Percentiles rank a stretch among this genome's conserved stretches.
Conservation (phyloP, 2,888 invertebrate genomes). For the Lissonota sp. region DNA sequence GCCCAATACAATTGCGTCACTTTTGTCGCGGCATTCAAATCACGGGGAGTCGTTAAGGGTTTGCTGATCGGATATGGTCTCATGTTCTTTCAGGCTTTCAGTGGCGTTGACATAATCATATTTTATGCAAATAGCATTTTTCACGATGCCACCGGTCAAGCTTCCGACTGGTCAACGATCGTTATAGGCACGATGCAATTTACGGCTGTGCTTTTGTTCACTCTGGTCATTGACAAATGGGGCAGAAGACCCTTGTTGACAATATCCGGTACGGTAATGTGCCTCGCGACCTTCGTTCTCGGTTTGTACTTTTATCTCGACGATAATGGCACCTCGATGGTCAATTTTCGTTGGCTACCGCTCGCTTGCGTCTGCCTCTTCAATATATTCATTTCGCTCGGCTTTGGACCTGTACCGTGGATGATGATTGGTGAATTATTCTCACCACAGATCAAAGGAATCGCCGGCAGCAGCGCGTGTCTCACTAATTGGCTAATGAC, state of each 20-base stretch:
- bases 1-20: slow-evolving; percentile 85
- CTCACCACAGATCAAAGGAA: slow-evolving; percentile 91
- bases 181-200: slow-evolving; percentile 94
- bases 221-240: slow-evolving; percentile 91
- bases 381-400: slow-evolving; percentile 92
- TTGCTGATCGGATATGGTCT: slow-evolving; percentile 90
- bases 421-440: slow-evolving; percentile 94
- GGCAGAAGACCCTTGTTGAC: slow-evolving; percentile 92
- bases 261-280: slow-evolving; percentile 89
- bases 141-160: slow-evolving; percentile 85
- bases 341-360: slow-evolving; percentile 90
- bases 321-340: slow-evolving; percentile 77
- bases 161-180: slow-evolving; percentile 88
- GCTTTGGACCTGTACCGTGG: slow-evolving; percentile 95
- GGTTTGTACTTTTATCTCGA: slow-evolving; percentile 88
- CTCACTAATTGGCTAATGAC: slow-evolving; percentile 93
- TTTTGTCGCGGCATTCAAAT: slow-evolving; percentile 86
- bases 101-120: slow-evolving; percentile 93
- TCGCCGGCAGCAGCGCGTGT: slow-evolving; percentile 91
- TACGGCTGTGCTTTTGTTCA: slow-evolving; percentile 89
- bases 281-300: slow-evolving; percentile 88
- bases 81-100: slow-evolving; percentile 96
- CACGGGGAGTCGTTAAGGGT: slow-evolving; percentile 88
- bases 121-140: slow-evolving; percentile 93
- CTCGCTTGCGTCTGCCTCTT: slow-evolving; percentile 90